Evolutionary conservation across 2,113 vertebrate genomes (phyloP).

Genomic region (Blennius ocellaris): DNA sequence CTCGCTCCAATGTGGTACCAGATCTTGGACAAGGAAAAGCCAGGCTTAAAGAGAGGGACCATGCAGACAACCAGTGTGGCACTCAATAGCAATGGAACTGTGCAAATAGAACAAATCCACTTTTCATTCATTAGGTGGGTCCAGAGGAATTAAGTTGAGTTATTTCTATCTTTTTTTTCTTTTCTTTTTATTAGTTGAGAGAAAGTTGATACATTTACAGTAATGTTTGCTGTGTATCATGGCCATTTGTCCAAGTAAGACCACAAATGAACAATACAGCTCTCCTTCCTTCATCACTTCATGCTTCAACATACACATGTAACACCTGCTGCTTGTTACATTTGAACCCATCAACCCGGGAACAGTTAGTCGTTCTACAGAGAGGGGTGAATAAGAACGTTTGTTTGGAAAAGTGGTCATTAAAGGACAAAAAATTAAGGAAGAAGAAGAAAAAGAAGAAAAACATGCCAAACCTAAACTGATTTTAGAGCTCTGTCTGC

Average conservation of each 20-base stretch:
- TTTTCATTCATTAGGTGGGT: constrained; percentile 30
- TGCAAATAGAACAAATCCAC: constrained; percentile 55
- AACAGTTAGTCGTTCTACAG: constrained; percentile 1
- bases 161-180: constrained; percentile 1
- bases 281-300: constrained; percentile 32
- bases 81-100: constrained; percentile 36
- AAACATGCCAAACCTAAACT: constrained; percentile 15
- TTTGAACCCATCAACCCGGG: not conserved
- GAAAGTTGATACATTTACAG: constrained; percentile 24
- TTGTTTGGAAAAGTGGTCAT: constrained; percentile 21
- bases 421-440: constrained; percentile 17
- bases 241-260: constrained; percentile 43
- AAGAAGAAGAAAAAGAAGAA: too few relatives aligned
- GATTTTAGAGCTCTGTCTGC: constrained; percentile 57
- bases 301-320: constrained; percentile 39
- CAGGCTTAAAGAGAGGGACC: constrained; percentile 18
- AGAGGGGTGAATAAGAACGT: constrained; percentile 23
- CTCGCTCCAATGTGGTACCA: not conserved
- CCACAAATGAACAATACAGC: constrained; percentile 33
- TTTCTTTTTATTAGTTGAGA: too few relatives aligned
- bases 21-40: not conserved
- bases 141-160: constrained; percentile 21
- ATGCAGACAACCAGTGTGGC: constrained; percentile 30
- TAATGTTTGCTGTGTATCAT: constrained; percentile 64
- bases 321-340: constrained; percentile 39